Base-by-base conservation (phyloP, 2,797 vertebrate species). In the Phrynocephalus guinanensis region DNA sequence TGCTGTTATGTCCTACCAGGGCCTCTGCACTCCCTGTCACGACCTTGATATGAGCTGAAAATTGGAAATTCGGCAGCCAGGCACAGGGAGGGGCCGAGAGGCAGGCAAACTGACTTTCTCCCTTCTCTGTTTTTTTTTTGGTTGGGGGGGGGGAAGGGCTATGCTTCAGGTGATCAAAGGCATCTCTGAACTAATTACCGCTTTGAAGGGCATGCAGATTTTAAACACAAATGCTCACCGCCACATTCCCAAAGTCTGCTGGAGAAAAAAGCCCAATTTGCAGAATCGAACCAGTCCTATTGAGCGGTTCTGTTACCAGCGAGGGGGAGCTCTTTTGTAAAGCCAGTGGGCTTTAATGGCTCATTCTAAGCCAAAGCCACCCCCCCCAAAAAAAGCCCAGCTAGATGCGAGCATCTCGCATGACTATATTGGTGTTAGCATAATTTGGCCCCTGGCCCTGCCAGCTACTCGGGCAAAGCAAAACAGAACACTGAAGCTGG, bases 1-100 rank as follows among this genome's bases (percentile, higher is more conserved):
- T 97, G 97, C 98, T 97, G 98, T 98, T 98, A 98, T 99, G 98
- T 99, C 98, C 96, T 97, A 99, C 98, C 97, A 99, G 98, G 98
- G 96, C 99, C 98, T 98, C 97, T 98, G 97, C 94, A 97, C 98
- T 96, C 95, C 87, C 97, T 97, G 98, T 95, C 98, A 95, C 94
- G 98, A 98, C 98, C 98, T 97, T 96, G 97, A 96, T 96, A 99
- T 98, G 98, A 99, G 98, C 97, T 97, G 97, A 96, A 98, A 99
- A 99, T 99, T 98, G 98, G 97, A 98, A 98, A 96, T 94, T 94
- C 94, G 92, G 94, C 94, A 96, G 93, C 90, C 88, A 92, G 93
- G 95, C 90, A 0, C 18, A 90, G 89, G 92, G 92, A 91, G 89
- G 90, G 85, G 22, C 73, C 87, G 2, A 82, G 60, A 85, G 85